phyloP scores from a whole-genome alignment of 2,797 vertebrate species.

The Amazona ochrocephala region DNA sequence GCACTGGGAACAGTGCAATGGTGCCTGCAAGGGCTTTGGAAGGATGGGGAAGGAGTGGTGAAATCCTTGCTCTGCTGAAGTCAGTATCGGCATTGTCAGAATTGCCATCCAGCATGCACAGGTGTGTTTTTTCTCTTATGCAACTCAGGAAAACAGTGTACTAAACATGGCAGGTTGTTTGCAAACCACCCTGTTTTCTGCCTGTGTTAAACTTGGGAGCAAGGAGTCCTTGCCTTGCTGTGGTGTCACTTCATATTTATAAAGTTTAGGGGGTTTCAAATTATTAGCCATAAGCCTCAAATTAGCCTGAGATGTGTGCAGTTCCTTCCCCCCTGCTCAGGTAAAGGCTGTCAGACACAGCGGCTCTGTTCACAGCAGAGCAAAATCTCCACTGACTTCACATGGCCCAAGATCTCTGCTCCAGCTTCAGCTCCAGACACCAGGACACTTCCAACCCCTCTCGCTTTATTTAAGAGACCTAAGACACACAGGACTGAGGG shows the following conservation, averaged over 20 bases:
- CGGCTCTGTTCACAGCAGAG: background rate
- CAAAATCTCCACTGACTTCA: constrained; percentile 22
- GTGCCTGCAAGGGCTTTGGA: background rate
- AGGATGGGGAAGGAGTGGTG: background rate
- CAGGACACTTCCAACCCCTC: background rate
- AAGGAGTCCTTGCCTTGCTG: background rate
- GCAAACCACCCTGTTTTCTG: background rate
- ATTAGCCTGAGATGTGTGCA: background rate
- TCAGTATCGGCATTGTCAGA: background rate
- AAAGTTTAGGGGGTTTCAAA: constrained; percentile 26
- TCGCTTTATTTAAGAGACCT: background rate
- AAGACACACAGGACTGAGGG: constrained; percentile 29
- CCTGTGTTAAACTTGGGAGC: background rate
- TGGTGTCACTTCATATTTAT: background rate
- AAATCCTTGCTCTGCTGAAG: background rate
- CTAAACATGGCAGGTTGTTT: background rate
- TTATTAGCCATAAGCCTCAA: background rate
- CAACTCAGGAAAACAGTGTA: background rate
- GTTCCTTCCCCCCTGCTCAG: background rate
- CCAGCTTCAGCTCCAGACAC: constrained; percentile 1
- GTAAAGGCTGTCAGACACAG: background rate
- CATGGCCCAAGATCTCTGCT: background rate
- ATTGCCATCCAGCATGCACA: background rate
- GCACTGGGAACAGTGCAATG: background rate
- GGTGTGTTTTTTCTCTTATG: background rate